A percentile compares a stretch with the other conserved stretches of the same genome.
Conservation (phyloP, 2,888 invertebrate genomes). For the Uropetala carovei region DNA sequence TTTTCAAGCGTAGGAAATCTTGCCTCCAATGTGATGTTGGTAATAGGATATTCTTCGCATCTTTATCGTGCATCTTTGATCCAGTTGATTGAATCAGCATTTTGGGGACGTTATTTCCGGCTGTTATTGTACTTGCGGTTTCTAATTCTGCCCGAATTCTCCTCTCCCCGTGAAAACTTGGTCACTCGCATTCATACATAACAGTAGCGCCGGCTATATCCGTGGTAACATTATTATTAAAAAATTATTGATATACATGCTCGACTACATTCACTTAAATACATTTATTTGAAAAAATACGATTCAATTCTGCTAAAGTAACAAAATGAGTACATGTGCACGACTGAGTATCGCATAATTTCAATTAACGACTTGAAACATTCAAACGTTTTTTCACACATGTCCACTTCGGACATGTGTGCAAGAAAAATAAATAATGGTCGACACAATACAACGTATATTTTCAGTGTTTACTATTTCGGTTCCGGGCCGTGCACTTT, state of each 20-base stretch:
- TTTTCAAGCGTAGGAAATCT: not conserved
- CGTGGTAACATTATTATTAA: no score
- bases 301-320: no score
- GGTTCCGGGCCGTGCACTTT: not conserved
- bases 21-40: not conserved
- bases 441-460: not conserved
- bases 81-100: not conserved
- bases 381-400: no score
- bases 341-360: no score
- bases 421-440: not conserved
- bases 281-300: no score
- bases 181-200: not conserved
- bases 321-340: no score
- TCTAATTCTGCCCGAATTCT: no score
- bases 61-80: not conserved
- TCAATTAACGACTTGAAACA: no score
- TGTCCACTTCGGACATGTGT: not conserved
- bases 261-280: no score
- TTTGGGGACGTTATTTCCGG: not conserved
- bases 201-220: not conserved
- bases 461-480: not conserved
- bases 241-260: no score
- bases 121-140: not conserved
- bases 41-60: not conserved
- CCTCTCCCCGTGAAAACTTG: not conserved